Base-by-base conservation (phyloP, 1,140 invertebrate genomes). In the Drepana arcuata region DNA sequence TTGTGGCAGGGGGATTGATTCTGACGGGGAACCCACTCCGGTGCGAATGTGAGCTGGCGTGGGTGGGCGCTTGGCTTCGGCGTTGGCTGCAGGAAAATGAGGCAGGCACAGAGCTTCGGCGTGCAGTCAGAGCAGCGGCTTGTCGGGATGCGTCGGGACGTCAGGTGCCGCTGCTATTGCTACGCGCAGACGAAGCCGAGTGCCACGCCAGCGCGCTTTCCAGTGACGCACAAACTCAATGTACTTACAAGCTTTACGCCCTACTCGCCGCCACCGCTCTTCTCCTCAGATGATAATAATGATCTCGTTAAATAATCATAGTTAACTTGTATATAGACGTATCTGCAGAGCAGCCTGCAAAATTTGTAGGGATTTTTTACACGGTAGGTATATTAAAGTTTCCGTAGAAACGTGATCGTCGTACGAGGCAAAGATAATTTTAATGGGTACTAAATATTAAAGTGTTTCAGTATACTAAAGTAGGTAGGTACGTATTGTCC, bases 1-100 rank as follows among this genome's bases (percentile, higher is more conserved):
- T n/a, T n/a, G n/a, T n/a, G n/a, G 21, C 46, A 93, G 94, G 94
- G 60, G 94, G 94, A 7, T 78, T 96, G 27, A 87, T 92, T 15
- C 86, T 95, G 41, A 89, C 92, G 4, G 91, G 92, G 24, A 96
- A 96, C 79, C 93, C 93, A 0, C 86, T 94, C 61, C 87, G 89
- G 10, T 96, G 95, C 56, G 93, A 95, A 48, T 96, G 95, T 64
- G 92, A 93, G 31, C 83, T 95, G 21, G 91, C 94, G 2, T 96
- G 94, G 94, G 85, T 95, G 14, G 93, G 93, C 1, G 87, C 93
- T 28, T 96, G 95, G 95, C 81, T 95, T 29, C 84, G 94, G 10
- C 86, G 94, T 16, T 95, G 94, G 93, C 48, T 81, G 34, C 77
- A 81, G 36, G 77, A 81, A 40, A 92, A 86, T 15, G 84, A 85